Conservation (phyloP, 2,113 vertebrate species). For the Bostrychus sinensis region DNA sequence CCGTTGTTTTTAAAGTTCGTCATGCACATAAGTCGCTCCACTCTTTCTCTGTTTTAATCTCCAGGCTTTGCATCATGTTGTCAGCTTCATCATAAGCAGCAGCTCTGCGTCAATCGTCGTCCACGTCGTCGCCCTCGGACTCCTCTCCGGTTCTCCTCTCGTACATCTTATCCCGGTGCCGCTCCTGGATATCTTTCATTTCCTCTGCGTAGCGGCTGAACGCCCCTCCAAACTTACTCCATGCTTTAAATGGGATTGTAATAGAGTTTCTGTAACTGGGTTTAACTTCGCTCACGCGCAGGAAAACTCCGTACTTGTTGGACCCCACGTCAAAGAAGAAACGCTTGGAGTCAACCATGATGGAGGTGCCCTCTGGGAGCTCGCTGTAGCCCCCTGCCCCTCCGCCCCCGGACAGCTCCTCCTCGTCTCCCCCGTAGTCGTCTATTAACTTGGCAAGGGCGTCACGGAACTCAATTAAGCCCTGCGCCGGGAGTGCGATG, state of each 20-base stretch:
- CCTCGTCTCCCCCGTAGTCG: constrained; percentile 93
- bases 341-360: constrained; percentile 95
- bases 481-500: constrained; percentile 93
- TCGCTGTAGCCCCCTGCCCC: constrained; percentile 87
- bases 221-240: constrained; percentile 95
- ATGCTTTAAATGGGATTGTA: constrained; percentile 95
- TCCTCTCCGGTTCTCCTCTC: constrained; percentile 87
- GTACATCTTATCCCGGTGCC: constrained; percentile 92
- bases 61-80: constrained; percentile 68
- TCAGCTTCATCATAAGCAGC: constrained; percentile 52
- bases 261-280: constrained; percentile 97
- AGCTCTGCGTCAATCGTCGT: constrained; percentile 86
- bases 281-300: constrained; percentile 96
- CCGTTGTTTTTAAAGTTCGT: constrained; percentile 73
- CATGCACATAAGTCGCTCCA: constrained; percentile 73
- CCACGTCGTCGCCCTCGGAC: constrained; percentile 92
- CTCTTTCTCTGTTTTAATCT: constrained; percentile 49
- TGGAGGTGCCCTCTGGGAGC: constrained; percentile 94
- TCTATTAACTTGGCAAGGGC: constrained; percentile 94
- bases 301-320: constrained; percentile 97
- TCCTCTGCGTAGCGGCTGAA: constrained; percentile 96
- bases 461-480: constrained; percentile 96
- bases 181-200: constrained; percentile 97
- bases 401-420: constrained; percentile 86
- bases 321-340: constrained; percentile 98